These are phyloP conservation scores for Zosterops lateralis DNA, from an alignment of 2,113 vertebrate genomes.

Conservation along the genomic window DNA sequence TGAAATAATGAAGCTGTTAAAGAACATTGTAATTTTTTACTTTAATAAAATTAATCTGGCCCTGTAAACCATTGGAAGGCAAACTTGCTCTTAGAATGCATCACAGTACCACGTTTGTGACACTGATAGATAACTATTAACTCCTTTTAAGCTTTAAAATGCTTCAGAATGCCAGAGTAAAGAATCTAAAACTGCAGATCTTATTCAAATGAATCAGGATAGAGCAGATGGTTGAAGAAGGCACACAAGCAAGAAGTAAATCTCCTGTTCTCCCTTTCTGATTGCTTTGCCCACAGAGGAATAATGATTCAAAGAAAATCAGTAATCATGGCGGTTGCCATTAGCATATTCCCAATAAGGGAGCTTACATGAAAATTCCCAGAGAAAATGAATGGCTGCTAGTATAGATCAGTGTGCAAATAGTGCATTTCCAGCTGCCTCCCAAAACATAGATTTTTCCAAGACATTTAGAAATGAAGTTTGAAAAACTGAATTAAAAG, in stretches of 20 bases:
- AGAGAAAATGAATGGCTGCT: conserved; percentile 83
- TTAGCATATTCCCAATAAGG: conserved; percentile 96
- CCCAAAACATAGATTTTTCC: conserved; percentile 65
- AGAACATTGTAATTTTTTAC: conserved; percentile 61
- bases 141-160: conserved; percentile 73
- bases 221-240: conserved; percentile 85
- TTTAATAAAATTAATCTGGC: conserved; percentile 72
- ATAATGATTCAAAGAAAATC: conserved; percentile 94
- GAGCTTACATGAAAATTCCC: conserved; percentile 79
- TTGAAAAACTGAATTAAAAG: conserved; percentile 35
- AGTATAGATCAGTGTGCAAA: conserved; percentile 72
- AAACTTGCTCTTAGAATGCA: conserved; percentile 57
- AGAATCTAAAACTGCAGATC: conserved; percentile 80
- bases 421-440: conserved; percentile 84
- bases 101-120: conserved; percentile 54
- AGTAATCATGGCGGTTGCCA: conserved; percentile 90
- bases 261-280: conserved; percentile 87
- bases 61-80: conserved; percentile 62
- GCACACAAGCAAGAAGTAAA: conserved; percentile 85
- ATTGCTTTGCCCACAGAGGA: conserved; percentile 89
- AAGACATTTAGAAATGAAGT: conserved; percentile 49
- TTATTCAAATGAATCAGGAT: conserved; percentile 87
- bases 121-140: conserved; percentile 73
- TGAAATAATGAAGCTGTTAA: conserved; percentile 70
- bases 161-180: conserved; percentile 65